phyloP scores from a whole-genome alignment of 2,888 invertebrate species.

The Leucania comma region DNA sequence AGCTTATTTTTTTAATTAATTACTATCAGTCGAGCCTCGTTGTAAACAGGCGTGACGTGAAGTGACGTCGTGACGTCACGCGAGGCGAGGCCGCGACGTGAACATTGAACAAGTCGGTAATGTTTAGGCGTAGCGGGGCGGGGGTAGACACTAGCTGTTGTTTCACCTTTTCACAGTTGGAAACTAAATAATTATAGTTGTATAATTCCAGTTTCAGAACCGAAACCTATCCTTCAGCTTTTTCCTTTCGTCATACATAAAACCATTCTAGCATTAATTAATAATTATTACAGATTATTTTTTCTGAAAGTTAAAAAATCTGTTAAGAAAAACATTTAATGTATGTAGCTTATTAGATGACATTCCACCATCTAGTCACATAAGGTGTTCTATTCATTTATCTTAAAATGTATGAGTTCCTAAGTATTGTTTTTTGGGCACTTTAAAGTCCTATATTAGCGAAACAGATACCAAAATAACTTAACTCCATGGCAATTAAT shows the following conservation, averaged over 20 bases:
- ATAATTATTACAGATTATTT: conserved; percentile 21
- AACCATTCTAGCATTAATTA: conserved; percentile 50
- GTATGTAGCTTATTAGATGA: conserved; percentile 75
- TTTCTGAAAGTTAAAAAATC: conserved; percentile 30
- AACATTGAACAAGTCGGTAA: conserved; percentile 26
- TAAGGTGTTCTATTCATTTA: conserved; percentile 75
- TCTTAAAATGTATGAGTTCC: conserved; percentile 63
- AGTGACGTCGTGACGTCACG: too few species aligned
- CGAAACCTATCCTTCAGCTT: conserved; percentile 46
- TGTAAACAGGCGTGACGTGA: conserved; percentile 54
- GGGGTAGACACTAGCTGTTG: conserved; percentile 54
- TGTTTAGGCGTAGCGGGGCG: conserved; percentile 54
- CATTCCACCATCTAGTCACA: conserved; percentile 86
- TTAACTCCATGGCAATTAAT: conserved; percentile 54
- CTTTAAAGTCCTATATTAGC: conserved; percentile 48
- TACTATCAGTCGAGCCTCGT: conserved; percentile 47
- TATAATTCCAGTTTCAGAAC: conserved; percentile 52
- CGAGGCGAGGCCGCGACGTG: conserved; percentile 25
- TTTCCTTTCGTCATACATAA: conserved; percentile 50
- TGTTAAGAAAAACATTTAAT: conserved; percentile 44
- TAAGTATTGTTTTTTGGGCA: conserved; percentile 62
- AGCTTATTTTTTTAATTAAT: conserved; percentile 48
- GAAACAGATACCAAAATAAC: conserved; percentile 49
- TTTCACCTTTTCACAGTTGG: conserved; percentile 41
- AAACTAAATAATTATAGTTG: conserved; percentile 49